Base-by-base conservation (phyloP, 2,113 vertebrate species). In the Aldabrachelys gigantea region DNA sequence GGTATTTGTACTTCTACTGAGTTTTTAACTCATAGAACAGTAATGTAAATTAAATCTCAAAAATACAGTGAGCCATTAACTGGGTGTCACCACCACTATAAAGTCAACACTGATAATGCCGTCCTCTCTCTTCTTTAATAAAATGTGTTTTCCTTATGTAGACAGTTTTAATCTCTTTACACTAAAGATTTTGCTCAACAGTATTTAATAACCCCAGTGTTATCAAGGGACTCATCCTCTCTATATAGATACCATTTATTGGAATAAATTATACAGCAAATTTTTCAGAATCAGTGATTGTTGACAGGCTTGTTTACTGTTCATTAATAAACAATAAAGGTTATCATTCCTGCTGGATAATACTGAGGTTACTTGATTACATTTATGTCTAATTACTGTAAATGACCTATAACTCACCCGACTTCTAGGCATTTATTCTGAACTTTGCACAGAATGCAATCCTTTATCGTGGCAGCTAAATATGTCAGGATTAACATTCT, bases 241-340 rank as follows among this genome's bases (percentile, higher is more conserved):
- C 35, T 6, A 49, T 22, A 91, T 85, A 54, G 90, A 87, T 82
- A 69, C 79, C 72, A 89, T 91, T 92, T 96, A 88, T 44, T 85
- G 76, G 76, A 94, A 82, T 79, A 88, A 96, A 96, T 90, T 89
- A 90, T 87, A 83, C 5, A 8, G 84, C 69, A 57, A 80, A 92
- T 91, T 95, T 92, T 95, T 97, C 96, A 97, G 95, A 94, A 91
- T 89, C 91, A 49, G 80, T 94, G 96, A 94, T 38, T 94, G 91
- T 91, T 87, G 94, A 95, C 95, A 96, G 89, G 57, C 89, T 85
- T 97, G 92, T 96, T 97, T 97, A 96, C 92, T 92, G 59, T 94
- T 98, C 95, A 94, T 97, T 97, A 98, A 97, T 96, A 97, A 97
- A 96, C 88, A 97, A 92, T 50, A 94, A 97, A 96, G 50, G 81